Base-by-base conservation (phyloP, 2,113 vertebrate species). In the Albula glossodonta region DNA sequence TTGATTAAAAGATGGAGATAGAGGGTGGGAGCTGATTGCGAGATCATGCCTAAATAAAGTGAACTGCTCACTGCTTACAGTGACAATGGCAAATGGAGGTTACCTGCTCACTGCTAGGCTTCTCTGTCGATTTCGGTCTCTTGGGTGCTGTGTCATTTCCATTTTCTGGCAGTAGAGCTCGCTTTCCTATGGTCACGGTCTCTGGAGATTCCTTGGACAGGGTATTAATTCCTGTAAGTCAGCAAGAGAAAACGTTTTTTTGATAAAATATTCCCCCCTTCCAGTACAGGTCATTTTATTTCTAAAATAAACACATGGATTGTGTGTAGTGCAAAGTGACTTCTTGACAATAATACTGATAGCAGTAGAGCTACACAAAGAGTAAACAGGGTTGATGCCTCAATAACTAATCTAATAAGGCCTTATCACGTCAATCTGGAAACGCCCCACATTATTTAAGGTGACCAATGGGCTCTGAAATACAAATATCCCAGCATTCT, bases 31-130 rank as follows among this genome's bases (percentile, higher is more conserved):
- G 60, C 17, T 66, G 60, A 22, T 11, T 15, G 5, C 0, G 13
- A 15, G 60, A 85, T 84, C 57, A 5, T 22, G 15, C 60, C 91
- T 91, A 92, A 89, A 66, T 84, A 90, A 77, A 88, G 78, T 10
- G 90, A 80, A 87, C 87, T 19, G 90, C 93, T 92, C 92, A 92
- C 91, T 89, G 92, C 90, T 93, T 91, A 88, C 89, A 88, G 90
- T 87, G 92, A 89, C 86, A 3, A n/a, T 1, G 41, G 74, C 2
- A 5, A 2, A 3, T 6, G 22, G 52, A 89, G 70, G 83, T 93
- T 96, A 99, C 98, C 97, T 99, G 98, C 86, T 99, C 97, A 83
- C 94, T 97, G 90, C 95, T 94, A 90, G 97, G 97, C 94, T 97
- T 97, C 85, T 98, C 97, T 85, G 94, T 89, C 88, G 96, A 96